Conservation (phyloP, 2,888 invertebrate species). For the Pseudococcus jackbeardsleyi region DNA sequence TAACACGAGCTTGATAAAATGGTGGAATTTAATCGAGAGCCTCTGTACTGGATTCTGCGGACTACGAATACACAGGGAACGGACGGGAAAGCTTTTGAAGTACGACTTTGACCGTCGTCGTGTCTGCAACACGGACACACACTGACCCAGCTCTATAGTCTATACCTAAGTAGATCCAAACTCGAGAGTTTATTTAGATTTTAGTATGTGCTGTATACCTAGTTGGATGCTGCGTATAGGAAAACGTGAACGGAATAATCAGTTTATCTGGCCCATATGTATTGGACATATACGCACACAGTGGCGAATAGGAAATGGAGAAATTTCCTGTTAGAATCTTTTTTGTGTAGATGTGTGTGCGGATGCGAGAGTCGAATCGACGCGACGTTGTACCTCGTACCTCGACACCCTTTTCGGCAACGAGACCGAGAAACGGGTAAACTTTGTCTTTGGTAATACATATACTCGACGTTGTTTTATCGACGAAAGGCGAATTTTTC, state of each 20-base stretch:
- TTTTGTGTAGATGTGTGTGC: constrained; percentile 3
- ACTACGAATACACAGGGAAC: not conserved
- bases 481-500: constrained; percentile 50
- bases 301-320: constrained; percentile 30
- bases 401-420: not conserved
- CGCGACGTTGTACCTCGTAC: not conserved
- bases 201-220: constrained; percentile 18
- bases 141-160: no score
- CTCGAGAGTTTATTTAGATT: constrained; percentile 21
- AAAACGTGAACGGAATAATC: constrained; percentile 60
- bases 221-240: not conserved
- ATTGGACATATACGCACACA: not conserved
- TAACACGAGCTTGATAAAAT: constrained; percentile 38
- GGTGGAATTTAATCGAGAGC: constrained; percentile 32
- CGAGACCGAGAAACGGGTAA: not conserved
- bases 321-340: not conserved
- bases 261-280: not conserved
- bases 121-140: not conserved
- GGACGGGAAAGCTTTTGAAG: not conserved
- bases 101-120: constrained; percentile 6
- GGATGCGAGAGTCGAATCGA: not conserved
- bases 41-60: not conserved
- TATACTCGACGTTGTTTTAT: constrained; percentile 57
- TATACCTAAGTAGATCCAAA: not conserved
- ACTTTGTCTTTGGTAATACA: constrained; percentile 51